Percentiles rank a stretch among this genome's conserved stretches.
Evolutionary conservation across 1,140 invertebrate genomes (phyloP).

Genomic region (Macrocentrus cingulum): DNA sequence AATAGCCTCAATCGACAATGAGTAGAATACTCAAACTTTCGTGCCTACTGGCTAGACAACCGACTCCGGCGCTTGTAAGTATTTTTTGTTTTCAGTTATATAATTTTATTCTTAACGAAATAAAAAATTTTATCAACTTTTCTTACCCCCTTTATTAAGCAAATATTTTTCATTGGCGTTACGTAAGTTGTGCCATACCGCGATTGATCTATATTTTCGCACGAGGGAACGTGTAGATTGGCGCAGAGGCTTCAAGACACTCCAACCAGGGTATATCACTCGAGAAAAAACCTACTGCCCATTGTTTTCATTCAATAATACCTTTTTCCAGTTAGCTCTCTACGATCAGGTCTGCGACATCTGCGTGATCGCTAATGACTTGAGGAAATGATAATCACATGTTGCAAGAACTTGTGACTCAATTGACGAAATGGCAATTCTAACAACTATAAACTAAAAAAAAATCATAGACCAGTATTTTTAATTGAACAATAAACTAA

Average conservation of each 20-base stretch:
- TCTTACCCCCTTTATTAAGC: no score
- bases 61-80: slow-evolving; percentile 41
- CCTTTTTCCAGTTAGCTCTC: no score
- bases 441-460: background rate
- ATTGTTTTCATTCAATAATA: no score
- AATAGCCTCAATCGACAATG: slow-evolving; percentile 32
- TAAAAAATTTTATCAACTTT: no score
- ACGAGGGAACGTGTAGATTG: no score
- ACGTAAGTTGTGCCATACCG: no score
- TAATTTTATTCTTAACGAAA: background rate
- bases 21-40: slow-evolving; percentile 48
- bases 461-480: background rate
- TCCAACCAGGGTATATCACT: no score
- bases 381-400: slow-evolving; percentile 7
- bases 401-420: background rate
- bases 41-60: slow-evolving; percentile 40
- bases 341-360: no score
- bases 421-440: slow-evolving; percentile 9
- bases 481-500: background rate
- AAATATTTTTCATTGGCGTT: no score
- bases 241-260: no score
- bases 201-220: no score
- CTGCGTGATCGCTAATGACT: background rate
- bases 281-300: no score
- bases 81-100: slow-evolving; percentile 9